Conservation (phyloP, 2,113 vertebrate species). For the Nerophis ophidion region DNA sequence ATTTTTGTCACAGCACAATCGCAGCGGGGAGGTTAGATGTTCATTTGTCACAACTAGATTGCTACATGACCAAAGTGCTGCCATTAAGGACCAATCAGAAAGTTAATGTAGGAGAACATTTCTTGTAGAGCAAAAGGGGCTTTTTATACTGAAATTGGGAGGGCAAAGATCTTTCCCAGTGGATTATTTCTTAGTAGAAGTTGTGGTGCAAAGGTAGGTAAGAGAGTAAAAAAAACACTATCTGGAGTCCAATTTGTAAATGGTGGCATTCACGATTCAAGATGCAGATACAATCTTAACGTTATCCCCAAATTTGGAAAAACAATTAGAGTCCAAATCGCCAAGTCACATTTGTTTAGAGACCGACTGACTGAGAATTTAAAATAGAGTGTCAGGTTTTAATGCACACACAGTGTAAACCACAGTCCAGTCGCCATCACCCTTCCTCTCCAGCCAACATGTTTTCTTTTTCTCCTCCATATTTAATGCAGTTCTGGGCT, state of each 20-base stretch:
- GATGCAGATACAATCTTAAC: constrained; percentile 46
- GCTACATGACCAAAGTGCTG: constrained; percentile 60
- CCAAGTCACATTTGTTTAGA: constrained; percentile 35
- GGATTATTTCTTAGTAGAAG: constrained; percentile 47
- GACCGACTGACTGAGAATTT: constrained; percentile 21
- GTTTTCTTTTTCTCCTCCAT: constrained; percentile 44
- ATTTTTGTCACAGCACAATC: constrained; percentile 44
- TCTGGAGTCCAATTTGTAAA: constrained; percentile 41
- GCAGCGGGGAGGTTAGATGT: constrained; percentile 31
- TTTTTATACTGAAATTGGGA: constrained; percentile 47
- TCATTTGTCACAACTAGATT: constrained; percentile 67
- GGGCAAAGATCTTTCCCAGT: constrained; percentile 59
- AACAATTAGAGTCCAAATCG: constrained; percentile 39
- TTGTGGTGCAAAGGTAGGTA: constrained; percentile 27
- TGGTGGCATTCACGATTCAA: constrained; percentile 33
- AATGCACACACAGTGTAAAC: constrained; percentile 29
- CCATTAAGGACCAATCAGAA: constrained; percentile 64
- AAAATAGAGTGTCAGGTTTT: constrained; percentile 34
- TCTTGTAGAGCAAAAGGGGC: constrained; percentile 48
- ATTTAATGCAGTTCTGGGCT: constrained; percentile 48
- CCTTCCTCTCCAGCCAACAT: constrained; percentile 10
- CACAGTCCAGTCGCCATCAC: constrained; percentile 33
- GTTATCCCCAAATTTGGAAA: constrained; percentile 41
- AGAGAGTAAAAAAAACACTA: constrained; percentile 26
- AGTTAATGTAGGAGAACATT: constrained; percentile 57